Base-by-base conservation (phyloP, 2,797 vertebrate genomes). In the Martes flavigula region DNA sequence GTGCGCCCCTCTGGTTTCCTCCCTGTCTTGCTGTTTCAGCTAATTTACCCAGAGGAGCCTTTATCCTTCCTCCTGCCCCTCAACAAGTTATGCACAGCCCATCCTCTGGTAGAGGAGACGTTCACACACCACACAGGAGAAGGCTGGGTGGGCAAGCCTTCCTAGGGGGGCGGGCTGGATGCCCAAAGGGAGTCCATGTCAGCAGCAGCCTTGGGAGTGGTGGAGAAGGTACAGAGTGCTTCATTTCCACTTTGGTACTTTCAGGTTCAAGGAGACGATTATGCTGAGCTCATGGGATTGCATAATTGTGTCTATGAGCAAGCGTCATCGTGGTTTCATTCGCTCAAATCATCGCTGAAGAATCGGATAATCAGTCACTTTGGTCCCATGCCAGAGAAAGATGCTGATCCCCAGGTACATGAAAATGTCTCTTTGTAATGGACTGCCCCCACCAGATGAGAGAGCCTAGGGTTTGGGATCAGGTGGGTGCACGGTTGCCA, bases 321-420 rank as follows among this genome's bases (percentile, higher is more conserved):
- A 96, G 99, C 99, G 0, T 98, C 98, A 35, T 97, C 75, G 2
- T 99, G 99, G 99, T 99, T 99, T 97, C 98, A 98, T 95, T 99
- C 99, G 1, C 98, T 99, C 90, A 99, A 99, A 97, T 90, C 98
- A 81, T 98, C 98, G 30, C 98, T 99, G 98, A 99, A 98, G 98
- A 98, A 96, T 97, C 98, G 99, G 87, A 99, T 99, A 97, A 97
- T 99, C 86, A 98, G 92, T 97, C 99, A 99, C 90, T 99, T 99
- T 97, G 99, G 99, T 93, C 98, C 99, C 90, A 99, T 99, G 99
- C 99, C 99, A 73, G 98, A 98, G 51, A 99, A 99, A 94, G 99
- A 99, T 96, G 98, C 97, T 38, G 99, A 99, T 94, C 98, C 99
- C 66, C 99, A 99, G 99, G 99, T 99, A 98, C 96, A 72, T 88